phyloP scores from a whole-genome alignment of 2,797 vertebrate species.

The Eutrigla gurnardus region DNA sequence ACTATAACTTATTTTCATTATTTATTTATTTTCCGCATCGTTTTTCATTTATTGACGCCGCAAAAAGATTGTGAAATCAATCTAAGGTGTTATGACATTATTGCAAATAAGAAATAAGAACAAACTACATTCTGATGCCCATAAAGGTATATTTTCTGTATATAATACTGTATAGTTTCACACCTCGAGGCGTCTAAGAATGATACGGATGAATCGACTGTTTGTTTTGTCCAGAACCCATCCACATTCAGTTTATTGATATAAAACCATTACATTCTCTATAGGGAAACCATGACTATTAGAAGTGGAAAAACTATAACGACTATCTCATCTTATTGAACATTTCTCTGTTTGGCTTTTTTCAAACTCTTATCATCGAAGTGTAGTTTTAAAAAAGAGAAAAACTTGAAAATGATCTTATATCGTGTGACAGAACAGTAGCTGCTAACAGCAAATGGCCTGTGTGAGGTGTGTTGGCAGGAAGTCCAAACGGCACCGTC shows the following conservation, averaged over 20 bases:
- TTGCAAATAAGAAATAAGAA: background rate
- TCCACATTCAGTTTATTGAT: background rate
- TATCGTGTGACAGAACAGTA: background rate
- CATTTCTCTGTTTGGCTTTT: background rate
- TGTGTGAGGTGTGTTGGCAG: slow-evolving; percentile 33
- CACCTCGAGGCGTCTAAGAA: background rate
- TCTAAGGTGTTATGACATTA: background rate
- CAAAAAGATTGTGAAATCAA: background rate
- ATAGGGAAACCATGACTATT: background rate
- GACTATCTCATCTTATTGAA: background rate
- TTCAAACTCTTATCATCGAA: background rate
- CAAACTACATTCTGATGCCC: background rate
- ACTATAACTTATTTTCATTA: background rate
- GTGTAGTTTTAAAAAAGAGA: slow-evolving; percentile 5
- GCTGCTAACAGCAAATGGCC: slow-evolving; percentile 18
- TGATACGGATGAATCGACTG: background rate
- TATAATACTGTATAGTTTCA: background rate
- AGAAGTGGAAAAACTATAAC: background rate
- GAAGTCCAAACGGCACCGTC: slow-evolving; percentile 29
- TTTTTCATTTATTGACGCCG: background rate
- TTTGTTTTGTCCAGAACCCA: background rate
- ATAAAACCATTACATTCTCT: background rate
- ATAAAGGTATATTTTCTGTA: background rate
- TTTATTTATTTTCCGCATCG: background rate
- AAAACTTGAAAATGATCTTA: background rate